Percentiles rank a stretch among this genome's conserved stretches.
phyloP scores from a whole-genome alignment of 2,113 vertebrate species.

The Sylvietta virens region DNA sequence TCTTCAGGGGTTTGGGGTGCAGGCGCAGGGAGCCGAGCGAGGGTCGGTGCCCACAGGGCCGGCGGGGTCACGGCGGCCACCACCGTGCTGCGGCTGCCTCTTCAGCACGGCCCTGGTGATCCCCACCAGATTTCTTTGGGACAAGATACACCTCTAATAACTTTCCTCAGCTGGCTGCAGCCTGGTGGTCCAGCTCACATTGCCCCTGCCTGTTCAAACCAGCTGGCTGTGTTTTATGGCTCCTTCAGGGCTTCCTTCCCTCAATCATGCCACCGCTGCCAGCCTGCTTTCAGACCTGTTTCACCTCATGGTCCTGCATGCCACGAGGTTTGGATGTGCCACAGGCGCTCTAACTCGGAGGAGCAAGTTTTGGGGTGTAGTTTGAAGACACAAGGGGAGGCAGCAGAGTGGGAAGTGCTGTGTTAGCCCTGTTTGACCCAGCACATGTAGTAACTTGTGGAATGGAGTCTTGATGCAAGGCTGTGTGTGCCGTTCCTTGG shows the following conservation, averaged over 20 bases:
- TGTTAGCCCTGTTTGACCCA: neutral
- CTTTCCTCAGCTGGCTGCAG: neutral
- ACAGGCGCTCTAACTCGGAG: neutral
- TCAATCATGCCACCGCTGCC: accelerated
- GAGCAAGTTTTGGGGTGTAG: neutral
- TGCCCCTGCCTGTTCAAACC: neutral
- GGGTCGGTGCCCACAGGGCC: neutral
- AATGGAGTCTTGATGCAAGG: neutral
- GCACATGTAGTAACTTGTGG: neutral
- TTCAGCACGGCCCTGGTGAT: neutral
- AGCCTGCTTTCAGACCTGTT: neutral
- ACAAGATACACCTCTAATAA: neutral
- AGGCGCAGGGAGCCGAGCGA: accelerated
- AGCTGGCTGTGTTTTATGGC: neutral
- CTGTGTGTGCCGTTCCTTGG: accelerated
- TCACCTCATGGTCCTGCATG: accelerated
- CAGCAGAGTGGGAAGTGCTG: accelerated
- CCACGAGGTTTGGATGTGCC: accelerated
- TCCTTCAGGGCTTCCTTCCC: neutral
- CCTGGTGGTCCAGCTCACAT: neutral
- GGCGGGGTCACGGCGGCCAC: accelerated
- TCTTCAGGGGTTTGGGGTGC: neutral
- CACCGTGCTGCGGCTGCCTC: neutral
- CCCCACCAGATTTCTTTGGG: neutral
- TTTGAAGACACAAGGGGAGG: neutral